A percentile compares a stretch with the other conserved stretches of the same genome.
Evolutionary conservation across 2,113 vertebrate genomes (phyloP).

Genomic region (Nymphicus hollandicus): DNA sequence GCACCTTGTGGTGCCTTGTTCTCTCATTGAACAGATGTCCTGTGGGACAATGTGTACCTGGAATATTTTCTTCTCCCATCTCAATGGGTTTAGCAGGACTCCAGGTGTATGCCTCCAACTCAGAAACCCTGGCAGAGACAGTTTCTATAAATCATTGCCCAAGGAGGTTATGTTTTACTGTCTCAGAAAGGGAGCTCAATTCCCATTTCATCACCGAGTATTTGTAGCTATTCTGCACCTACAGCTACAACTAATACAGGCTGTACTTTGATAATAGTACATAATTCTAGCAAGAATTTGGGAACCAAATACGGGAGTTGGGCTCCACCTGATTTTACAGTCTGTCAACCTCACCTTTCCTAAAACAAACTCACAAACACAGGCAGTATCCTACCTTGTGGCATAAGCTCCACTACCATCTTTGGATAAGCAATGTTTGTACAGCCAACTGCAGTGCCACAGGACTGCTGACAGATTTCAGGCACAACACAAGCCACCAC

Average conservation of each 20-base stretch:
- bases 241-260: background rate
- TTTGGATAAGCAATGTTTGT: constrained; percentile 92
- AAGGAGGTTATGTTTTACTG: background rate
- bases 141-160: background rate
- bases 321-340: background rate
- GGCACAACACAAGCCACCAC: constrained; percentile 86
- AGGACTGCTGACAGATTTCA: constrained; percentile 70
- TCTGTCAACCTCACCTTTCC: background rate
- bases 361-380: background rate
- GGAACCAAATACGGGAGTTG: background rate
- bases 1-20: background rate
- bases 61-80: background rate
- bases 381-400: constrained; percentile 77
- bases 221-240: background rate
- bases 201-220: background rate
- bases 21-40: background rate
- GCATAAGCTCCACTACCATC: constrained; percentile 93
- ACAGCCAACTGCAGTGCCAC: constrained; percentile 85
- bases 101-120: background rate
- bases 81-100: background rate
- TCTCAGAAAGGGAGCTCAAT: background rate
- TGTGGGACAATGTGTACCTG: background rate
- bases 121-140: background rate
- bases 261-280: background rate
- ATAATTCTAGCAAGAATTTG: background rate